A percentile compares a stretch with the other conserved stretches of the same genome.
Conservation (phyloP, 2,797 vertebrate genomes). For the Callimico goeldii region DNA sequence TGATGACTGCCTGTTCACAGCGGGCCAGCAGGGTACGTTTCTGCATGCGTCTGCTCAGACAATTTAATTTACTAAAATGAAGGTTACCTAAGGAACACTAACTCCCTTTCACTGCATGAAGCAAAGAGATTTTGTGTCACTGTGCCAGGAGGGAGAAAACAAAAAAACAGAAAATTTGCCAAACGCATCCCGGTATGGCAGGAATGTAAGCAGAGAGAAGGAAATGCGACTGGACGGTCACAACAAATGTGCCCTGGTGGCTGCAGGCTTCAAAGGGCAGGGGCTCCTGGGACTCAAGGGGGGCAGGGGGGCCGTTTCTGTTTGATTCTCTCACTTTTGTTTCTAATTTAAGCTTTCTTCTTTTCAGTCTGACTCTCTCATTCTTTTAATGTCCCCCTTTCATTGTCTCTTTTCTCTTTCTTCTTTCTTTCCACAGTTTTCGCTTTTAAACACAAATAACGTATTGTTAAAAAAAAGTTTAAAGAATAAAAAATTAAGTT, state of each 20-base stretch:
- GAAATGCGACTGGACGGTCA: background rate
- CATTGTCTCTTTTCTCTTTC: background rate
- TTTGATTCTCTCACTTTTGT: background rate
- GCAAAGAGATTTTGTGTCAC: background rate
- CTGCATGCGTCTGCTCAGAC: background rate
- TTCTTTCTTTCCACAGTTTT: background rate
- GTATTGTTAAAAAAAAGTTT: background rate
- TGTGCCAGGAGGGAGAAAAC: background rate
- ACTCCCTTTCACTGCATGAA: background rate
- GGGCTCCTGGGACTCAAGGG: background rate
- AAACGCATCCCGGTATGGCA: background rate
- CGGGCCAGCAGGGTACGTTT: background rate
- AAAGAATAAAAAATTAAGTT: constrained; percentile 5
- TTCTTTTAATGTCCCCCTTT: background rate
- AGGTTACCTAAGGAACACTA: constrained; percentile 22
- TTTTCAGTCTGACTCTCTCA: background rate
- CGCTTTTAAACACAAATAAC: constrained; percentile 34
- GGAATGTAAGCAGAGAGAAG: background rate
- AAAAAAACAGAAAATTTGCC: background rate
- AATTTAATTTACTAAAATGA: constrained; percentile 51
- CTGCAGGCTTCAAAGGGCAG: background rate
- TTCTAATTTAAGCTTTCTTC: constrained; percentile 31
- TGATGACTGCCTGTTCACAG: background rate
- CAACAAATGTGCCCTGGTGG: background rate
- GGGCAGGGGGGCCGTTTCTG: background rate